Evolutionary conservation across 2,113 vertebrate genomes (phyloP).

Genomic region (Phrynosoma platyrhinos): DNA sequence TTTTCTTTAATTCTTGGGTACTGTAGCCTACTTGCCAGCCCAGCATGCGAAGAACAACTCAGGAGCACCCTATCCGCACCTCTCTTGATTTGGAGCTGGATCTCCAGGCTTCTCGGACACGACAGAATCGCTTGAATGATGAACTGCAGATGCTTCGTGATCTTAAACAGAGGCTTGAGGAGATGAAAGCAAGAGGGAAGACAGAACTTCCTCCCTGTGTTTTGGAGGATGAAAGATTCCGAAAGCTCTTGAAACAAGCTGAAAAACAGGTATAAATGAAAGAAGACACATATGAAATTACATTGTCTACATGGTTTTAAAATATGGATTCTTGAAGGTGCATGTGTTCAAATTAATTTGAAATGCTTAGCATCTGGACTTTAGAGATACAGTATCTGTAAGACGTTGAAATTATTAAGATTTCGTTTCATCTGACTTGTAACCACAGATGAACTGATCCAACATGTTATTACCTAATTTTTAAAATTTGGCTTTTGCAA

Average conservation of each 20-base stretch:
- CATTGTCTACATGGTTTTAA: neutral
- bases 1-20: neutral
- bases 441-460: neutral
- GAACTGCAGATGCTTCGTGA: slow-evolving; percentile 82
- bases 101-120: slow-evolving; percentile 83
- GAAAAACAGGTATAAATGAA: slow-evolving; percentile 80
- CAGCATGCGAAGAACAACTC: slow-evolving; percentile 57
- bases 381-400: neutral
- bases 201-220: slow-evolving; percentile 77
- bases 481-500: neutral
- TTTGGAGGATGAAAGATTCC: slow-evolving; percentile 83
- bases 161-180: slow-evolving; percentile 81
- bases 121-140: slow-evolving; percentile 83
- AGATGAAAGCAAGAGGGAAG: slow-evolving; percentile 79
- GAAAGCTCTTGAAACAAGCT: slow-evolving; percentile 82
- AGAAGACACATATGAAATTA: neutral
- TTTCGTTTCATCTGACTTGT: neutral
- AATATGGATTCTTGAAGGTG: neutral
- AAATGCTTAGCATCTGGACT: neutral
- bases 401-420: too few species aligned
- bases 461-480: neutral
- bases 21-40: slow-evolving; percentile 79
- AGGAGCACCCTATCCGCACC: slow-evolving; percentile 75
- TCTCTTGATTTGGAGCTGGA: slow-evolving; percentile 89
- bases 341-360: neutral